These are phyloP conservation scores for Cryptus viduatorius DNA, from an alignment of 2,888 invertebrate genomes.

Conservation along the genomic window DNA sequence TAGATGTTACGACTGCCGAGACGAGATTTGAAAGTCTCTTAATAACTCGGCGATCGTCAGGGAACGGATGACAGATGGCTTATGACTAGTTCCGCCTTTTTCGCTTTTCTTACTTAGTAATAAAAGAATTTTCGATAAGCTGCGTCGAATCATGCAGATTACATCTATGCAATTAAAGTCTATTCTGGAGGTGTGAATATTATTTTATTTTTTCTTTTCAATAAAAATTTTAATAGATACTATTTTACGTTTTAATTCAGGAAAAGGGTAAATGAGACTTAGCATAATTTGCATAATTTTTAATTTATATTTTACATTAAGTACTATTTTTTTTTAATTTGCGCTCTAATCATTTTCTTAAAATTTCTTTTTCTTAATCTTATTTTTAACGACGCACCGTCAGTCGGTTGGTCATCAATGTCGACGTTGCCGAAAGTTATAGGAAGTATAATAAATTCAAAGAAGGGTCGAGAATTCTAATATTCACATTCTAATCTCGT, in stretches of 20 bases:
- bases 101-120: neutral
- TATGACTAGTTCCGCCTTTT: neutral
- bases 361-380: neutral
- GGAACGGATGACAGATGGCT: neutral
- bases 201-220: neutral
- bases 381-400: neutral
- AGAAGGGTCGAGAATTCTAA: neutral
- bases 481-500: conserved; percentile 43
- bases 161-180: neutral
- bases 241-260: too few relatives aligned
- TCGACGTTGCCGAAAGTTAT: neutral
- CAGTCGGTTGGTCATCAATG: neutral
- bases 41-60: neutral
- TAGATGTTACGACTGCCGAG: neutral
- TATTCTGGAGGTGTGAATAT: neutral
- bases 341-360: neutral
- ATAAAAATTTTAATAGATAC: neutral
- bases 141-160: neutral
- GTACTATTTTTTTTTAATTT: too few relatives aligned
- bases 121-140: neutral
- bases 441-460: neutral
- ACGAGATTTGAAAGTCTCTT: neutral
- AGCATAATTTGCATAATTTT: too few relatives aligned
- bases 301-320: too few relatives aligned
- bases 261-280: too few relatives aligned